A percentile compares a stretch with the other conserved stretches of the same genome.
These are phyloP conservation scores for Hylaeus anthracinus DNA, from an alignment of 1,140 invertebrate genomes.

Conservation along the genomic window DNA sequence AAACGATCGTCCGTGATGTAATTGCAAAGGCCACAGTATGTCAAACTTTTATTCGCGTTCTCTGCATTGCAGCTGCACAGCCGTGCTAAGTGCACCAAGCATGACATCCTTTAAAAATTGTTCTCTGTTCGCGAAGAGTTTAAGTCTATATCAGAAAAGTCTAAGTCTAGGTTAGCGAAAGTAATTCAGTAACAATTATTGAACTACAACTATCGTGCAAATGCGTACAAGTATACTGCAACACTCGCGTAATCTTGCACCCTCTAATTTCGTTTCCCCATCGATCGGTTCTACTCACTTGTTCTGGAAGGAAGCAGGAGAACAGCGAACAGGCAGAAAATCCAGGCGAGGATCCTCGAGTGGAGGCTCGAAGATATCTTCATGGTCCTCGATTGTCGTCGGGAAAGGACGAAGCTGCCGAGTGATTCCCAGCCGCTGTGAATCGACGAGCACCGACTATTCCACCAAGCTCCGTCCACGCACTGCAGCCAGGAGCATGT, in stretches of 20 bases:
- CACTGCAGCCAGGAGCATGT: constrained; percentile 69
- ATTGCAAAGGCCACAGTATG: neutral
- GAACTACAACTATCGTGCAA: no score
- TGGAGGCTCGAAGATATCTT: constrained; percentile 57
- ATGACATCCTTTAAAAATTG: no score
- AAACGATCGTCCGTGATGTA: neutral
- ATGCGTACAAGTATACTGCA: neutral
- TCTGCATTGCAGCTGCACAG: constrained; percentile 1
- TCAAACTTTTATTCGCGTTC: neutral
- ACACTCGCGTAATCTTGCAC: no score
- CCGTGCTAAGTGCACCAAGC: no score
- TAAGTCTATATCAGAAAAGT: no score
- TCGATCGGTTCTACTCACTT: constrained; percentile 54
- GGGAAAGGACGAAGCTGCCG: constrained; percentile 38
- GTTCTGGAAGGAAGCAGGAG: constrained; percentile 70
- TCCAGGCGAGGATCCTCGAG: constrained; percentile 52
- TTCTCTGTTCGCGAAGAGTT: no score
- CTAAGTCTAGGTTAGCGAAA: no score
- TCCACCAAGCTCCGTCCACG: constrained; percentile 62
- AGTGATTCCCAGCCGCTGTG: neutral
- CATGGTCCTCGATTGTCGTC: constrained; percentile 61
- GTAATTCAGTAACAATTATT: no score
- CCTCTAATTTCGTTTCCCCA: no score
- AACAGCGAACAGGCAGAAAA: constrained; percentile 51
- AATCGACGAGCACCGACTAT: constrained; percentile 37